phyloP scores from a whole-genome alignment of 1,140 invertebrate species.

The Tetraneura akinire region DNA sequence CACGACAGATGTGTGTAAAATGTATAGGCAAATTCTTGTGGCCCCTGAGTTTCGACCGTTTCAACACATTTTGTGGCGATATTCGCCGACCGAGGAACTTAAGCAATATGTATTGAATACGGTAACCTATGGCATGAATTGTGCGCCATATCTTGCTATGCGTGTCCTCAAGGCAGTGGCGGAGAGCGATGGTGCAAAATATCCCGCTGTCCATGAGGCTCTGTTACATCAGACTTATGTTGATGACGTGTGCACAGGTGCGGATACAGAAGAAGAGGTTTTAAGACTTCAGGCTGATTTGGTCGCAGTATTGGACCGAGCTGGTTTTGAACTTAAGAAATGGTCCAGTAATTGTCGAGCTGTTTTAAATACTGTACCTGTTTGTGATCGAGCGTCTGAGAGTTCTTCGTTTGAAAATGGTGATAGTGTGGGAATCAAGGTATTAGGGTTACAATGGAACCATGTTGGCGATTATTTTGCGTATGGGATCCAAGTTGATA shows the following conservation, averaged over 20 bases:
- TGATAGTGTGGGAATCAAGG: no score
- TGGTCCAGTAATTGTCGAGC: background rate
- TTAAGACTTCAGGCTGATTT: background rate
- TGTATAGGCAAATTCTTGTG: constrained; percentile 14
- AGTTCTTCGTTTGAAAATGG: no score
- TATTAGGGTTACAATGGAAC: constrained; percentile 28
- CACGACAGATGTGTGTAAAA: constrained; percentile 14
- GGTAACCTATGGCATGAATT: no score
- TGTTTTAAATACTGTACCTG: background rate
- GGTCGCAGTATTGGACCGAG: background rate
- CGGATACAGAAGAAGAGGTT: background rate
- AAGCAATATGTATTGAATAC: no score
- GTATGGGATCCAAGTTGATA: constrained; percentile 51
- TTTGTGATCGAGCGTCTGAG: background rate
- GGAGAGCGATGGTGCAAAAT: background rate
- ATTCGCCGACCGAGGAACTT: no score
- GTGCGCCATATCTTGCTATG: constrained; percentile 58
- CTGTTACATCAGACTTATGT: constrained; percentile 7
- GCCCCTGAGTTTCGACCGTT: constrained; percentile 28
- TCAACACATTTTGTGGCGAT: no score
- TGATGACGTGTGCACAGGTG: no score
- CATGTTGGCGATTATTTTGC: background rate
- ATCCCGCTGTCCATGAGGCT: background rate
- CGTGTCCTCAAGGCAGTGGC: constrained; percentile 58
- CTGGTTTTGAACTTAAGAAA: constrained; percentile 14